Base-by-base conservation (phyloP, 1,140 invertebrate genomes). In the Psilanteris sp. region DNA sequence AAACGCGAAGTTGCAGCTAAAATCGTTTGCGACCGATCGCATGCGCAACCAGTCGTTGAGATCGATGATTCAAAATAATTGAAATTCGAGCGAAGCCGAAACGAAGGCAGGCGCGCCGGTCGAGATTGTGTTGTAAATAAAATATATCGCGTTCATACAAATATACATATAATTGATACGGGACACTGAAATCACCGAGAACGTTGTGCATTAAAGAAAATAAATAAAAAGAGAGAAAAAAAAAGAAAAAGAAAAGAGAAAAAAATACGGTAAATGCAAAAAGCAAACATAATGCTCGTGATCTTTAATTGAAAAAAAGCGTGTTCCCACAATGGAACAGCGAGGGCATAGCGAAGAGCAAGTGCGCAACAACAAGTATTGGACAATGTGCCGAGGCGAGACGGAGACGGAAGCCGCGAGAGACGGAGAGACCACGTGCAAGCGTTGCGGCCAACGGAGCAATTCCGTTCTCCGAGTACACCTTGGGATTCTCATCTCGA, bases 401-500 rank as follows among this genome's bases (percentile, higher is more conserved):
- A 39, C 39, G 18, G 26, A 57, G 43, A 46, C 43, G 37, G 62
- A 62, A 59, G 46, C 29, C 11, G 37, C 11, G 26, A 34, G 16
- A 22, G 36, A 41, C 24, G 32, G 32, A 24, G 52, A 57, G 26
- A 50, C 32, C 71, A 62, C 59, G 52, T 64, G 61, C 32, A 57
- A 26, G 24, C 37, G 71, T 46, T 39, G 41, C 34, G 55, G 61
- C 22, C 61, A 59, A 32, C 50, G 52, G 64, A 66, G 61, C 52
- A 62, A 79, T 61, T 73, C 61, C 68, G 64, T 27, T 67, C 62
- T 24, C 46, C 13, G 57, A 36, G 48, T 50, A 61, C 29, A 59
- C 52, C 55, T 64, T 57, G 24, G 50, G 26, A 50, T 61, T 74
- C 71, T 64, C 62, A 46, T 67, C 39, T 75, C 74, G 36, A 44